These are phyloP conservation scores for Hippocampus comes DNA, from an alignment of 2,113 vertebrate species.

Conservation along the genomic window DNA sequence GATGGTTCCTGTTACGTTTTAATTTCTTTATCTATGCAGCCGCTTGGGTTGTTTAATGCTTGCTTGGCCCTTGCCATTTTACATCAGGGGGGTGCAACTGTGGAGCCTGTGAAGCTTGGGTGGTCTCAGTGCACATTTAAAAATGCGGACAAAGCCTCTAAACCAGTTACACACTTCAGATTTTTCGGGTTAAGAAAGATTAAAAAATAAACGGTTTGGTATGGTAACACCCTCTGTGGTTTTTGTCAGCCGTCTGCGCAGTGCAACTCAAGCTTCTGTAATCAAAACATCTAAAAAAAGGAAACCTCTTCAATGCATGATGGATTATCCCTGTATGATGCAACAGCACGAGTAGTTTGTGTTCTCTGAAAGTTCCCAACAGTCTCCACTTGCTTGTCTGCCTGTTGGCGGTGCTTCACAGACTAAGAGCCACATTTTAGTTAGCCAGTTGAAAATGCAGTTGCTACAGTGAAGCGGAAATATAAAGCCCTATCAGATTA, in stretches of 20 bases:
- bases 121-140: slow-evolving; percentile 28
- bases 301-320: slow-evolving; percentile 27
- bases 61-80: slow-evolving; percentile 18
- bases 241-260: slow-evolving; percentile 36
- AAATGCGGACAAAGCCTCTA: slow-evolving; percentile 19
- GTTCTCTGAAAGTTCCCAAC: slow-evolving; percentile 35
- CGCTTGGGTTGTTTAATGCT: slow-evolving; percentile 17
- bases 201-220: slow-evolving; percentile 21
- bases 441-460: not conserved
- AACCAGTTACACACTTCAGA: slow-evolving; percentile 24
- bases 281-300: slow-evolving; percentile 47
- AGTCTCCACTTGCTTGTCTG: slow-evolving; percentile 9
- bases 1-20: slow-evolving; percentile 11
- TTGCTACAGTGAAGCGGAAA: not conserved
- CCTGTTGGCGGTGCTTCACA: slow-evolving; percentile 10
- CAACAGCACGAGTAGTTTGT: slow-evolving; percentile 40
- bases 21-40: slow-evolving; percentile 23
- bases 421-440: not conserved
- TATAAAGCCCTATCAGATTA: not conserved
- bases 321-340: slow-evolving; percentile 47
- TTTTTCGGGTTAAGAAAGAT: slow-evolving; percentile 6
- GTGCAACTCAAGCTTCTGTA: slow-evolving; percentile 39
- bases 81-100: slow-evolving; percentile 17
- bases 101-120: slow-evolving; percentile 19
- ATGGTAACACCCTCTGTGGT: slow-evolving; percentile 26